Conservation (phyloP, 1,140 invertebrate genomes). For the Drosophila nigrodunni region DNA sequence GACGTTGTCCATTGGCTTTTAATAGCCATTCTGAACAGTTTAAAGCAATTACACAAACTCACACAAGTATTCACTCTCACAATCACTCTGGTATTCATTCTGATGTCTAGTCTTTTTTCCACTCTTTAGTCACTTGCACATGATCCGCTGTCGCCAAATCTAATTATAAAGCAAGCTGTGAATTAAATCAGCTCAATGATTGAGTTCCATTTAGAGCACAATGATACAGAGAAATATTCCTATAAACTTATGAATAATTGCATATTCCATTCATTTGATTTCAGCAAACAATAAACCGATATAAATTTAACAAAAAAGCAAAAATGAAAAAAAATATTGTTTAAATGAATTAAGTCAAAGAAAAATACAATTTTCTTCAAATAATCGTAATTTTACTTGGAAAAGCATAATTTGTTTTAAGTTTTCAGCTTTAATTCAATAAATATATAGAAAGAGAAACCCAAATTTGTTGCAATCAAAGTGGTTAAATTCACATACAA, state of each 20-base stretch:
- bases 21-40: slow-evolving; percentile 67
- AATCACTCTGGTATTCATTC: slow-evolving; percentile 27
- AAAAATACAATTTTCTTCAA: too few relatives aligned
- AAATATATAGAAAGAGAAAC: too few relatives aligned
- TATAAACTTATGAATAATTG: not conserved
- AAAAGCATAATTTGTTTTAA: too few relatives aligned
- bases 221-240: not conserved
- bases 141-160: slow-evolving; percentile 26
- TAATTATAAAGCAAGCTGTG: slow-evolving; percentile 50
- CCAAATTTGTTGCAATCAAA: too few relatives aligned
- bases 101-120: not conserved
- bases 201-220: slow-evolving; percentile 31
- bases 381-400: too few relatives aligned
- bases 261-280: not conserved
- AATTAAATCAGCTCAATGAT: slow-evolving; percentile 47
- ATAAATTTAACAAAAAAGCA: not conserved
- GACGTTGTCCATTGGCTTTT: slow-evolving; percentile 25
- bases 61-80: slow-evolving; percentile 12
- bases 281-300: not conserved
- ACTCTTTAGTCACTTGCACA: slow-evolving; percentile 1
- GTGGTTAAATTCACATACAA: too few relatives aligned
- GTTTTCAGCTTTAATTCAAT: too few relatives aligned
- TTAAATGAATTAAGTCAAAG: not conserved
- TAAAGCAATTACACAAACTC: slow-evolving; percentile 65
- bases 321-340: not conserved